A percentile compares a stretch with the other conserved stretches of the same genome.
These are phyloP conservation scores for Abscondita cerata DNA, from an alignment of 2,888 invertebrate genomes.

Conservation along the genomic window DNA sequence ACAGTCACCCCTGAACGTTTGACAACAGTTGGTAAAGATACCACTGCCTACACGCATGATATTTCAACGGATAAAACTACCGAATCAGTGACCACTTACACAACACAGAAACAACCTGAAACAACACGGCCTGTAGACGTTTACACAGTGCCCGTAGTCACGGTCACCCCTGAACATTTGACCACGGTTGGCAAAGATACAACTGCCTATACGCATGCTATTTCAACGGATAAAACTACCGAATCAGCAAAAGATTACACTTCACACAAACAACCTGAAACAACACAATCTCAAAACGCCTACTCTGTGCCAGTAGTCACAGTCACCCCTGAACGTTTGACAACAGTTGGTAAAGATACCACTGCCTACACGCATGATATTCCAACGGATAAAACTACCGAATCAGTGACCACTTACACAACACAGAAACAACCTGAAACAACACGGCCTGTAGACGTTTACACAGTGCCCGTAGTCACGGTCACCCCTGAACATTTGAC, in stretches of 20 bases:
- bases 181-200: not conserved
- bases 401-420: not conserved
- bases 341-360: not conserved
- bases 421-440: not conserved
- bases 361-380: not conserved
- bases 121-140: not conserved
- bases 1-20: not conserved
- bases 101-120: not conserved
- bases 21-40: not conserved
- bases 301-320: slow-evolving; percentile 1
- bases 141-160: not conserved
- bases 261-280: not conserved
- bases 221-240: not conserved
- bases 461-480: not conserved
- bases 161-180: not conserved
- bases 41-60: not conserved
- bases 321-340: not conserved
- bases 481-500: slow-evolving; percentile 4
- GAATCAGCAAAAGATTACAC: not conserved
- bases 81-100: not conserved
- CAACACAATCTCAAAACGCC: not conserved
- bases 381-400: not conserved
- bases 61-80: not conserved
- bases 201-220: not conserved
- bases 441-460: not conserved